Percentiles rank a stretch among this genome's conserved stretches.
These are phyloP conservation scores for Illadopsis cleaveri DNA, from an alignment of 2,113 vertebrate genomes.

Conservation along the genomic window DNA sequence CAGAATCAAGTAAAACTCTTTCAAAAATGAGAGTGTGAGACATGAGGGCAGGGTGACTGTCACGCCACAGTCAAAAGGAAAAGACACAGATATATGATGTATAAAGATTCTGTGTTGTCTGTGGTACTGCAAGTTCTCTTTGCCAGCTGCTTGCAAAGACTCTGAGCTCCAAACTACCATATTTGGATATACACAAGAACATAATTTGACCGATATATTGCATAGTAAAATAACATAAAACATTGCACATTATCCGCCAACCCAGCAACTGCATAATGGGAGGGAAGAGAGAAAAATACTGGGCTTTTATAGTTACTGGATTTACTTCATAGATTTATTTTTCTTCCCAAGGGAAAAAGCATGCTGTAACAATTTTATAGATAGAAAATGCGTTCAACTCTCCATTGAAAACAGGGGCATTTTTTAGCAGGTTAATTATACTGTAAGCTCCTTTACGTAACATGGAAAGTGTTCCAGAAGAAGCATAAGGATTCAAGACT, in stretches of 20 bases:
- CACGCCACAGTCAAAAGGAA: fast-evolving
- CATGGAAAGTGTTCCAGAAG: conserved; percentile 26
- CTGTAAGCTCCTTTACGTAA: conserved; percentile 1
- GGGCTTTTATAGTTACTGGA: background rate
- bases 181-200: background rate
- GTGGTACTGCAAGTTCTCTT: background rate
- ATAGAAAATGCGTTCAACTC: conserved; percentile 31
- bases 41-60: background rate
- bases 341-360: background rate
- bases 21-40: background rate
- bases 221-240: background rate
- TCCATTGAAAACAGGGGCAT: conserved; percentile 22
- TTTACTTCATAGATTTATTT: conserved; percentile 29
- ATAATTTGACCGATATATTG: background rate
- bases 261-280: background rate
- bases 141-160: background rate
- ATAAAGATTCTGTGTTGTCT: background rate
- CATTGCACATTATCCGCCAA: background rate
- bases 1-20: background rate
- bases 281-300: conserved; percentile 4
- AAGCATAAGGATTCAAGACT: background rate
- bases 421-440: conserved; percentile 48
- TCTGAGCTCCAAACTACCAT: background rate
- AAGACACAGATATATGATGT: background rate
- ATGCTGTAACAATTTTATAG: conserved; percentile 45